Percentiles rank a stretch among this genome's conserved stretches.
These are phyloP conservation scores for Neosilurus mollespiculum DNA, from an alignment of 2,797 vertebrate species.

Conservation along the genomic window DNA sequence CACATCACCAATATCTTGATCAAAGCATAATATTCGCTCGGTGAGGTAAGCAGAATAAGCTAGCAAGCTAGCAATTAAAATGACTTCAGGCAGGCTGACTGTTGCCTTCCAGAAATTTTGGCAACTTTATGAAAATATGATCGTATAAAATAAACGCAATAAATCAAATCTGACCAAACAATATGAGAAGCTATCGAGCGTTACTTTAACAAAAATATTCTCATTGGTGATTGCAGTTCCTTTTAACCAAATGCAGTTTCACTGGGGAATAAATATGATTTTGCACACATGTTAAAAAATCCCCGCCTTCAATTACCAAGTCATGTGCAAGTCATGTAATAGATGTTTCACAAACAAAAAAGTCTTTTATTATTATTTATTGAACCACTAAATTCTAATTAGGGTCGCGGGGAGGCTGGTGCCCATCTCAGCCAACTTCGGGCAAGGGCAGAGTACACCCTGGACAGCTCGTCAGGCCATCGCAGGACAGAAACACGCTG, in stretches of 20 bases:
- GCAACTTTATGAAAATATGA: slow-evolving; percentile 1
- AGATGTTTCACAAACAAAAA: neutral
- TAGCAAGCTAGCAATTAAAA: slow-evolving; percentile 9
- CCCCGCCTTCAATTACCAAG: neutral
- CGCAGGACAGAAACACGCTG: no score
- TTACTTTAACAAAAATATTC: neutral
- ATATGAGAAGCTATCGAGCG: neutral
- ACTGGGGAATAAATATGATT: neutral
- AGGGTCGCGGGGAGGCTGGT: no score
- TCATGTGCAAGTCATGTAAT: neutral
- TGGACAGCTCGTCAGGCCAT: no score
- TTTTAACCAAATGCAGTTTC: neutral
- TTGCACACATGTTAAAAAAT: neutral
- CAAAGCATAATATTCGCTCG: slow-evolving; percentile 19
- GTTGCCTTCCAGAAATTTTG: neutral
- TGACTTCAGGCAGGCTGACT: slow-evolving; percentile 11
- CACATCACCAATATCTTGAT: slow-evolving; percentile 23
- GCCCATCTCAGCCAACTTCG: no score
- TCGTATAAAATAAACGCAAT: neutral
- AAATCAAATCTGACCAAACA: neutral
- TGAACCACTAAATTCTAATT: no score
- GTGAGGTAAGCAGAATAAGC: slow-evolving; percentile 2
- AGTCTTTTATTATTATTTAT: neutral
- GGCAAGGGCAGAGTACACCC: no score
- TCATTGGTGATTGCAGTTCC: neutral